These are phyloP conservation scores for Seira sanloemensis DNA, from an alignment of 2,888 invertebrate genomes.

Conservation along the genomic window DNA sequence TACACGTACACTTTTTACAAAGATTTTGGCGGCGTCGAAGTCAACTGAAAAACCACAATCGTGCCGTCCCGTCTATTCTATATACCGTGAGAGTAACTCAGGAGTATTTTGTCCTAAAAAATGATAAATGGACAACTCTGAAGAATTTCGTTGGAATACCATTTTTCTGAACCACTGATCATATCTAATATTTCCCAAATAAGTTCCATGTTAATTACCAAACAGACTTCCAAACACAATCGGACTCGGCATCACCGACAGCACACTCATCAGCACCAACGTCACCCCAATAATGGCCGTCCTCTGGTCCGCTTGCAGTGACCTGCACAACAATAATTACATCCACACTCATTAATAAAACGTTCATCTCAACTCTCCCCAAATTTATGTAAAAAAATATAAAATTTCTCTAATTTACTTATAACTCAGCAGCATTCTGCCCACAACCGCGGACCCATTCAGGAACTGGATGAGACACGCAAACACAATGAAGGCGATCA, in stretches of 20 bases:
- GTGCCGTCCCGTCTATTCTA: no score
- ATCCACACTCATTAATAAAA: no score
- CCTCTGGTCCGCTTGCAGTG: slow-evolving; percentile 80
- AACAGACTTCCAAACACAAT: slow-evolving; percentile 84
- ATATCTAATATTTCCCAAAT: no score
- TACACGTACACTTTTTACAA: no score
- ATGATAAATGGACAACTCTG: background rate
- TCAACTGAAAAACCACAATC: no score
- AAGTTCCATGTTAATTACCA: slow-evolving; percentile 75
- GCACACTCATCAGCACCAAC: slow-evolving; percentile 80
- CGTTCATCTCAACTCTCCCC: no score
- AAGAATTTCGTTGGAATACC: background rate
- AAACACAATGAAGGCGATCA: slow-evolving; percentile 74
- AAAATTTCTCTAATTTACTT: slow-evolving; percentile 75
- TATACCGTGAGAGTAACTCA: no score
- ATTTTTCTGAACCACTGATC: background rate
- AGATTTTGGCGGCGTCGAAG: no score
- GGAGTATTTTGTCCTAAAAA: background rate
- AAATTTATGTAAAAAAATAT: background rate
- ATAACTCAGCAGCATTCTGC: slow-evolving; percentile 82
- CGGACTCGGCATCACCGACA: slow-evolving; percentile 83
- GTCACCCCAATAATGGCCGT: slow-evolving; percentile 82
- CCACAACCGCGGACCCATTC: slow-evolving; percentile 81
- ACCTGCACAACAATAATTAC: slow-evolving; percentile 76
- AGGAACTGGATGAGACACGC: slow-evolving; percentile 79